Base-by-base conservation (phyloP, 2,113 vertebrate genomes). In the Antechinus stuartii region DNA sequence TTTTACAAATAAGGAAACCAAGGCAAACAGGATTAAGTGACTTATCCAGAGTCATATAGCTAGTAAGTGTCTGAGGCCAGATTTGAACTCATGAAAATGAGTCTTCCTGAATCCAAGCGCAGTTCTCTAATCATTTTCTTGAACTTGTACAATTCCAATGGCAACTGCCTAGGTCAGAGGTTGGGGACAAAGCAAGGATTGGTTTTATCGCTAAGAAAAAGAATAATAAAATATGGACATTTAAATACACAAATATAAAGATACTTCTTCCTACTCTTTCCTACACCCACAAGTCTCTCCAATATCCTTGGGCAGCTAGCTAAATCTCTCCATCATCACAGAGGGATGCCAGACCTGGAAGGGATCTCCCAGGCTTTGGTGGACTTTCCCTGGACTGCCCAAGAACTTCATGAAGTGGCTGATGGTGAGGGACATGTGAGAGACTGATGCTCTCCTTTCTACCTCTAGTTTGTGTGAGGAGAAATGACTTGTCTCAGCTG, bases 101-200 rank as follows among this genome's bases (percentile, higher is more conserved):
- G 27, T 68, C 61, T 68, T 68, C 12, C 30, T 35, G 4, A 35
- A 5, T 68, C 61, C 27, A 68, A 68, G 12, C 61, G 1, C 30
- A 68, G 30, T 68, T 12, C 11, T 68, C 26, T 30, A 42, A 42
- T 42, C 46, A 0, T 8, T 23, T 0, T 93, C 0, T 52, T 55
- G 92, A 92, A 35, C 46, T 14, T 30, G 0, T 91, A 61, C 68
- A 76, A 76, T 94, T 56, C 91, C 94, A 92, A 8, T 0, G 11
- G 93, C 91, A 91, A 54, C 61, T 2, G 47, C 1, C 1, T 10
- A 3, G 0, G 76, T 19, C 0, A 0, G 35, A 2, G 11, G 1
- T 19, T 0, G 9, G 1, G 11, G 27, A 8, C 8, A 53, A 57
- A 42, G 55, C 22, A 46, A 0, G 2, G 16, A 76, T 6, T 0